phyloP scores from a whole-genome alignment of 2,888 invertebrate species.

The Melieria picta region DNA sequence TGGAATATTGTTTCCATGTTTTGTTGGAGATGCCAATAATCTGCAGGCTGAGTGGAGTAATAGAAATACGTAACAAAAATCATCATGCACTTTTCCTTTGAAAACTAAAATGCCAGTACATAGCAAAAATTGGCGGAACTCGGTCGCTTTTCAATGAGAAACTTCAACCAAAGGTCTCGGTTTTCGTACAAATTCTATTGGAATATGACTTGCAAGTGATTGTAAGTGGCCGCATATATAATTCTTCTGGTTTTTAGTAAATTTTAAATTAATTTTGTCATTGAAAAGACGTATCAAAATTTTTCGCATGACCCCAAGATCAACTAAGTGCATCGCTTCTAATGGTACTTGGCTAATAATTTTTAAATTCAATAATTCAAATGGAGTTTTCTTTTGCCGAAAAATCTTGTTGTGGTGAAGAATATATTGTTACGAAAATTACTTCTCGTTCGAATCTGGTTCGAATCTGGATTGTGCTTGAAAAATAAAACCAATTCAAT shows the following conservation, averaged over 20 bases:
- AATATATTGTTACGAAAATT: too few species aligned
- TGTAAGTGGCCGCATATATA: conserved; percentile 12
- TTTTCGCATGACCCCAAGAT: conserved; percentile 30
- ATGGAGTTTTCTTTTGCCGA: conserved; percentile 27
- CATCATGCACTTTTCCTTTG: background rate
- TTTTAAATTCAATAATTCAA: conserved; percentile 24
- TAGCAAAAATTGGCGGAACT: conserved; percentile 12
- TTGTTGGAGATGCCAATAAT: conserved; percentile 1
- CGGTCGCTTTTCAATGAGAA: conserved; percentile 29
- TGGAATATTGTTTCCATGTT: background rate
- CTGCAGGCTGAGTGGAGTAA: background rate
- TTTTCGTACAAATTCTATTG: conserved; percentile 33
- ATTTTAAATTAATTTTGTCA: conserved; percentile 12
- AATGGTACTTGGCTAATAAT: conserved; percentile 31
- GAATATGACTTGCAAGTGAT: conserved; percentile 12
- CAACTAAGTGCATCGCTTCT: conserved; percentile 21
- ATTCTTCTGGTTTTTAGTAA: background rate
- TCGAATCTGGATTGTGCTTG: too few species aligned
- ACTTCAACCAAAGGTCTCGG: conserved; percentile 35
- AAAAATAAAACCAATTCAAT: too few species aligned
- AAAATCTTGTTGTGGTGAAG: too few species aligned
- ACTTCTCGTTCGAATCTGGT: too few species aligned
- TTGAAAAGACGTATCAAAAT: conserved; percentile 13
- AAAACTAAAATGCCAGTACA: conserved; percentile 7
- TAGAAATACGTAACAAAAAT: conserved; percentile 14